Evolutionary conservation across 2,888 invertebrate species (phyloP), one percentile per base, ranked within the genome.

Genomic region (Dendrolimus pini): DNA sequence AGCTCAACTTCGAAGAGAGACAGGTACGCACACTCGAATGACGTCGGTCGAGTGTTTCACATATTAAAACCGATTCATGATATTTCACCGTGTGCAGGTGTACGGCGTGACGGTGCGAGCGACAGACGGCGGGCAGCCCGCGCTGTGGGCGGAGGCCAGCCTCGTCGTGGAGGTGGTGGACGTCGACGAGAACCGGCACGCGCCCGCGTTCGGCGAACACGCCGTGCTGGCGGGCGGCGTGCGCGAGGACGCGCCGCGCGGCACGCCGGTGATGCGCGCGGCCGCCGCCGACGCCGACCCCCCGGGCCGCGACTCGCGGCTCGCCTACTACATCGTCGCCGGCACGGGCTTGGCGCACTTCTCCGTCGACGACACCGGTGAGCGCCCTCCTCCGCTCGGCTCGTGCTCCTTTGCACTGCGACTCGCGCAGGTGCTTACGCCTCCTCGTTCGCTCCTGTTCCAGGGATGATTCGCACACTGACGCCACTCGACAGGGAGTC

Each of bases 331-430:
- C 71, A 95, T 98, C 68, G 91, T 95, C 53, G 97, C 95, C 56
- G 98, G 98, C 55, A 95, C 96, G 75, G 99, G 99, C 53, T 92
- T 98, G 73, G 98, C 98, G 41, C 93, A 96, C 67, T 99, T 99
- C 92, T 93, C 95, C 69, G 96, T 99, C 63, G 98, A 98, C 80
- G 94, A 94, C 74, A 93, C 95, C 89, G 98, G 98, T 97, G 82
- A 13, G 55, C 42, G 18, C 41, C 6, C 53, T 91, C 92, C 72
- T 9, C 9, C 18, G 53, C 3, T n/a, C 7, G 53, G 7, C 30
- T 30, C 30, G 9, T 10, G 14, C 18, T 9, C 7, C 13, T 30
- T 10, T 18, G 30, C 6, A 2, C 7, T 6, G 54, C 2, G 53
- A 6, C 41, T 41, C 47, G 7, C 13, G 18, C 55, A 6, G 41